Conservation (phyloP, 2,888 invertebrate genomes). For the Notodonta ziczac region DNA sequence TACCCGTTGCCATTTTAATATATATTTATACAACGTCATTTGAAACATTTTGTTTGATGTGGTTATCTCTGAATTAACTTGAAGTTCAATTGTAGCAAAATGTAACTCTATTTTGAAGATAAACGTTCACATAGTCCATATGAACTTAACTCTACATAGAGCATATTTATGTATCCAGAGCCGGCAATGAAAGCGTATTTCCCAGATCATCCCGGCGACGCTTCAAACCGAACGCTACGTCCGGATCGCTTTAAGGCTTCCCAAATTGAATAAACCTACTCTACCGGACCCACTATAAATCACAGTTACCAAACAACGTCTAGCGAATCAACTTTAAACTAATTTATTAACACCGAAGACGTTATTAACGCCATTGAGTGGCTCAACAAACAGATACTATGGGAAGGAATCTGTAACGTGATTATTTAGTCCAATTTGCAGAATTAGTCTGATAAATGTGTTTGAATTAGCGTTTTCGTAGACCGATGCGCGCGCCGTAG, state of each 20-base stretch:
- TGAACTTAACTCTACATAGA: slow-evolving; percentile 8
- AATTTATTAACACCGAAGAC: slow-evolving; percentile 67
- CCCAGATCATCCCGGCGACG: slow-evolving; percentile 4
- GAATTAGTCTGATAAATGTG: slow-evolving; percentile 81
- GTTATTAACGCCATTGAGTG: slow-evolving; percentile 62
- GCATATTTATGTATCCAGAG: background rate
- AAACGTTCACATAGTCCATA: too few species aligned
- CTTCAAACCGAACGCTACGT: slow-evolving; percentile 13
- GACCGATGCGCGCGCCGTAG: slow-evolving; percentile 79
- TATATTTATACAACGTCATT: slow-evolving; percentile 9
- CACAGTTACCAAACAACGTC: slow-evolving; percentile 37
- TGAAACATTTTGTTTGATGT: background rate
- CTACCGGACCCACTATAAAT: slow-evolving; percentile 46
- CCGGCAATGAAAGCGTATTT: slow-evolving; percentile 9
- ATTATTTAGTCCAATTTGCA: slow-evolving; percentile 82
- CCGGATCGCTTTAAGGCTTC: slow-evolving; percentile 36
- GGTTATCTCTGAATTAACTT: background rate
- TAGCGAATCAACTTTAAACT: slow-evolving; percentile 62
- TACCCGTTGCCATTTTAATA: slow-evolving; percentile 1
- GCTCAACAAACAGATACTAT: slow-evolving; percentile 61
- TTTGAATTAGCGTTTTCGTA: slow-evolving; percentile 78
- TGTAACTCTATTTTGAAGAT: too few species aligned
- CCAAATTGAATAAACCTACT: slow-evolving; percentile 46
- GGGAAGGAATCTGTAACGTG: slow-evolving; percentile 64
- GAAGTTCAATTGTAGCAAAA: background rate